phyloP scores from a whole-genome alignment of 2,888 invertebrate species.

The Pomacea canaliculata region DNA sequence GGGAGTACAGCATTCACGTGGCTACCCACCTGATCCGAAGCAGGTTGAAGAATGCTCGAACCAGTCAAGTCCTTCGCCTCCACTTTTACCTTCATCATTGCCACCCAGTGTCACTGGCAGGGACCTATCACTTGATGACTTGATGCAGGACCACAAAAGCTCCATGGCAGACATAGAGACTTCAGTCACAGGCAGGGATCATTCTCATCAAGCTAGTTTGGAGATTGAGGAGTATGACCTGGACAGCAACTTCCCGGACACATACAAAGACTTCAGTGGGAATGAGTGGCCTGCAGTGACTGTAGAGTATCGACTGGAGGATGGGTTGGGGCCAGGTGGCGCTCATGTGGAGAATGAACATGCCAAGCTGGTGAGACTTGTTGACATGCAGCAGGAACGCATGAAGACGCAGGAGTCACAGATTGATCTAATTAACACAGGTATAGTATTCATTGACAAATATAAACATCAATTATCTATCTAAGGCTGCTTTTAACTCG shows the following conservation, averaged over 20 bases:
- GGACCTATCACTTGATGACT: not conserved
- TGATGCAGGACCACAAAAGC: not conserved
- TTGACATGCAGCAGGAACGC: slow-evolving; percentile 92
- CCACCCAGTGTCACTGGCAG: not conserved
- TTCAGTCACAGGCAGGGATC: slow-evolving; percentile 2
- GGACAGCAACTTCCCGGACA: slow-evolving; percentile 67
- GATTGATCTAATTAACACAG: slow-evolving; percentile 78
- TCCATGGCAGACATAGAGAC: not conserved
- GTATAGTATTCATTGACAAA: slow-evolving; percentile 39
- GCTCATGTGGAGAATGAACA: slow-evolving; percentile 41
- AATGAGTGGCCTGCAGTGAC: slow-evolving; percentile 2
- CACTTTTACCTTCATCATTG: not conserved
- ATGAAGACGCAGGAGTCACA: slow-evolving; percentile 90
- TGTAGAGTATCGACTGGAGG: slow-evolving; percentile 33
- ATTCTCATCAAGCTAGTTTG: slow-evolving; percentile 38
- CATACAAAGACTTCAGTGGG: slow-evolving; percentile 36
- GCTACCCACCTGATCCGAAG: too few species aligned
- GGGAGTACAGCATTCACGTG: too few species aligned
- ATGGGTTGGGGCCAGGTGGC: slow-evolving; percentile 21
- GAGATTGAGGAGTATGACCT: slow-evolving; percentile 61
- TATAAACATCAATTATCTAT: too few species aligned
- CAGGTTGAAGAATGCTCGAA: too few species aligned
- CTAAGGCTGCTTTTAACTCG: too few species aligned
- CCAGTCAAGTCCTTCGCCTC: too few species aligned
- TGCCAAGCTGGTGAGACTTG: slow-evolving; percentile 80